Evolutionary conservation across 2,888 invertebrate species (phyloP), one percentile per base, ranked within the genome.

Genomic region (Zaprionus lineosus): DNA sequence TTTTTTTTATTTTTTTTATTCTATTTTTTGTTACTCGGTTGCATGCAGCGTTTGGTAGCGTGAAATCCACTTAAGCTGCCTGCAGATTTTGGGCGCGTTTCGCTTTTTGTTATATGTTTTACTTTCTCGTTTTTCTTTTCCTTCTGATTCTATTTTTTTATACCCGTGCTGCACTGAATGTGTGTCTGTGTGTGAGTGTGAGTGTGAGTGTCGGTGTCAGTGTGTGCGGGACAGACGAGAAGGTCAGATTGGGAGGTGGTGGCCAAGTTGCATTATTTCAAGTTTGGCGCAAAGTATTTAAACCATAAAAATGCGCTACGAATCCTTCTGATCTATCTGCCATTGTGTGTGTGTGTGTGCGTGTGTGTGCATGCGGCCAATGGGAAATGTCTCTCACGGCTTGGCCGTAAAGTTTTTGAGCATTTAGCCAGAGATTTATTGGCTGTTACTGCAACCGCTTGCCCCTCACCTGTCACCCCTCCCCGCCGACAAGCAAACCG

Each of bases 1-100:
- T 44, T 36, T 19, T 19, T 21, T 24, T 15, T 34, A 9, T 12
- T 26, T 55, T 28, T 46, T 44, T 56, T 41, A n/a, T 5, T 44
- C 29, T 19, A 14, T 21, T 24, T 15, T 34, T 8, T 14, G 18
- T 56, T 29, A 39, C 41, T 56, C 37, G 34, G 24, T 44, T 63
- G 59, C 76, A 62, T 55, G 75, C 62, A 66, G 65, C 28, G 46
- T 33, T 5, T 3, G 53, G 67, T 47, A 63, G 58, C 69, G 74
- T 61, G 36, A 77, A 77, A 73, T 74, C 74, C 74, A 74, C 77
- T 77, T 74, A 77, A 74, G 74, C 74, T 74, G 61, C 61, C 65
- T 69, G 74, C 74, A 74, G 74, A 74, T 77, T 74, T 74, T 61
- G 39, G 64, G 55, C 60, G 52, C 55, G 58, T 72, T 71, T 69